phyloP scores from a whole-genome alignment of 2,113 vertebrate species.

The Ivindomyrus marchei region DNA sequence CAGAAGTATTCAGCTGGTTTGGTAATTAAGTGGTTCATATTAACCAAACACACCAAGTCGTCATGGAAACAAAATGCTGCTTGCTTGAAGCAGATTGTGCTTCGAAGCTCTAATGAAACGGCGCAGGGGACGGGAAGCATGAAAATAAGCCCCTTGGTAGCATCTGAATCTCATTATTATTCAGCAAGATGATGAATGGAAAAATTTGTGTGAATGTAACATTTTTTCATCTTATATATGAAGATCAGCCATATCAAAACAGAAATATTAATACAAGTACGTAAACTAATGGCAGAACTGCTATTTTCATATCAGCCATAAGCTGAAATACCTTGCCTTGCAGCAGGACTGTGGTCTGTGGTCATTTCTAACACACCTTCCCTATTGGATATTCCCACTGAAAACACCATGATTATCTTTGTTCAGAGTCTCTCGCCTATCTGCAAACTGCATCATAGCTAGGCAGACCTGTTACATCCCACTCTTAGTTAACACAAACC shows the following conservation, averaged over 20 bases:
- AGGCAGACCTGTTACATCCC: background rate
- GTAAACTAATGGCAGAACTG: background rate
- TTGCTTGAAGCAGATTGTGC: background rate
- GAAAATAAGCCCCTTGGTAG: background rate
- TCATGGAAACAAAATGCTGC: conserved; percentile 2
- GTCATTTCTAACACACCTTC: background rate
- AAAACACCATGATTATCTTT: background rate
- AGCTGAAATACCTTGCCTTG: background rate
- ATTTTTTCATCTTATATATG: background rate
- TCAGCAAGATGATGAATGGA: background rate
- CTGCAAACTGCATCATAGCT: background rate
- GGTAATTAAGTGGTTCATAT: background rate
- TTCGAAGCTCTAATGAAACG: conserved; percentile 2
- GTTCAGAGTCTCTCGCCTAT: background rate
- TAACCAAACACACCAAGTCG: background rate
- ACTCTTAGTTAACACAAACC: background rate
- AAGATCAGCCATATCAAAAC: background rate
- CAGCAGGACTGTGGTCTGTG: background rate
- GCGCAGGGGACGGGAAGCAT: background rate
- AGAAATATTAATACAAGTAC: background rate
- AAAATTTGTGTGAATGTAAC: background rate
- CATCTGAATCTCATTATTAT: conserved; percentile 3
- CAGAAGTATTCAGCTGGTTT: conserved; percentile 4
- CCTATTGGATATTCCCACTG: background rate
- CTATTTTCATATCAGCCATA: background rate